Evolutionary conservation across 92 coral and sea anemone genomes (phyloP).

Genomic region (Blastomussa wellsi): DNA sequence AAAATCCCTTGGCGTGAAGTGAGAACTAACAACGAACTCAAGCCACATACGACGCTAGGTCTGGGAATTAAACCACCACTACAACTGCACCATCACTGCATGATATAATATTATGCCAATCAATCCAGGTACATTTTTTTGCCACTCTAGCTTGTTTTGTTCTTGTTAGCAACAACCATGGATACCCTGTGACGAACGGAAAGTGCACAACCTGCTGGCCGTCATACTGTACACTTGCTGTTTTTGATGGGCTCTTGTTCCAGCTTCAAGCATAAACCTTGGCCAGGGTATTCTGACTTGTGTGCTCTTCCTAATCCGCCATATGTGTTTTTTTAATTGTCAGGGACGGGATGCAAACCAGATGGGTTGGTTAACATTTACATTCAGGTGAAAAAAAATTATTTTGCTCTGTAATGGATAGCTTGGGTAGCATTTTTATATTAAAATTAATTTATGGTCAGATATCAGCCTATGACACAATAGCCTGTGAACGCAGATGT

Average conservation of each 20-base stretch:
- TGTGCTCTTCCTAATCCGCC: not conserved
- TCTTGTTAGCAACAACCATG: not conserved
- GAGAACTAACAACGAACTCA: too few species aligned
- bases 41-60: too few species aligned
- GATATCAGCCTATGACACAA: not conserved
- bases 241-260: not conserved
- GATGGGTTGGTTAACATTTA: constrained; percentile 99
- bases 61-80: too few species aligned
- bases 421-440: not conserved
- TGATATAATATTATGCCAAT: too few species aligned
- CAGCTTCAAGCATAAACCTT: not conserved
- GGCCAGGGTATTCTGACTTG: not conserved
- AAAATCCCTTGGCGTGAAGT: too few species aligned
- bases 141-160: not conserved
- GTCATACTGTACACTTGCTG: not conserved
- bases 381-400: constrained; percentile 73
- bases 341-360: constrained; percentile 98
- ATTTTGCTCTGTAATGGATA: not conserved
- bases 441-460: not conserved
- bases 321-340: not conserved
- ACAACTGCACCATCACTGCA: too few species aligned
- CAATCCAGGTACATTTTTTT: not conserved
- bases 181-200: not conserved
- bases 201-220: not conserved
- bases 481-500: too few species aligned